Base-by-base conservation (phyloP, 2,113 vertebrate genomes). In the Scomber colias region DNA sequence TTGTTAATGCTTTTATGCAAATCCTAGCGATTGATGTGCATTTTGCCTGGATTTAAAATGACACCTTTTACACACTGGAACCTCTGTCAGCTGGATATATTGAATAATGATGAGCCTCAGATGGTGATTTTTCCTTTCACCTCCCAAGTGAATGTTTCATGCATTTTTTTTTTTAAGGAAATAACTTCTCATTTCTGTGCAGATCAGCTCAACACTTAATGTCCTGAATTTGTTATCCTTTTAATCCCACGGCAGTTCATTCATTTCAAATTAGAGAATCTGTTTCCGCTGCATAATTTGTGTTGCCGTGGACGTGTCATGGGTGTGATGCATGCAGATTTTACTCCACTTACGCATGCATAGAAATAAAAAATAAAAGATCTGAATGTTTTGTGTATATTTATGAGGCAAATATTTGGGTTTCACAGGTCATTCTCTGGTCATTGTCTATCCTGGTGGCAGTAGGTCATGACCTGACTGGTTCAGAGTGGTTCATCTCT, bases 181-280 rank as follows among this genome's bases (percentile, higher is more conserved):
- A 65, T 31, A 65, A 51, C 53, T 60, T 35, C 3, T 69, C 5
- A 27, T 17, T 16, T 59, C 16, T 67, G 30, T 60, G 64, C 63
- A 7, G 54, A 71, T 81, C 35, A 57, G 27, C 35, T 73, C 64
- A 21, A 45, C 60, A 14, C 12, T 71, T 62, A 70, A 78, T 17
- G 3, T 44, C 17, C 53, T 60, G 64, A 57, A 63, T 54, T 40
- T 72, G 45, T 57, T 27, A 45, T 50, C 40, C 19, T 72, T 27
- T 68, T 61, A 75, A 79, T 64, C 69, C 31, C 21, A 16, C 12
- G 10, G n/a, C 17, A 11, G 24, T 27, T 61, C 55, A 68, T 56
- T 75, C 54, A 35, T 71, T 54, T 30, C 15, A 57, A 45, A 67
- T 55, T 27, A 46, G 21, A 57, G 24, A 74, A 73, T 45, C 59